Conservation (phyloP, 2,888 invertebrate genomes). For the Caenorhabditis zanzibari region DNA sequence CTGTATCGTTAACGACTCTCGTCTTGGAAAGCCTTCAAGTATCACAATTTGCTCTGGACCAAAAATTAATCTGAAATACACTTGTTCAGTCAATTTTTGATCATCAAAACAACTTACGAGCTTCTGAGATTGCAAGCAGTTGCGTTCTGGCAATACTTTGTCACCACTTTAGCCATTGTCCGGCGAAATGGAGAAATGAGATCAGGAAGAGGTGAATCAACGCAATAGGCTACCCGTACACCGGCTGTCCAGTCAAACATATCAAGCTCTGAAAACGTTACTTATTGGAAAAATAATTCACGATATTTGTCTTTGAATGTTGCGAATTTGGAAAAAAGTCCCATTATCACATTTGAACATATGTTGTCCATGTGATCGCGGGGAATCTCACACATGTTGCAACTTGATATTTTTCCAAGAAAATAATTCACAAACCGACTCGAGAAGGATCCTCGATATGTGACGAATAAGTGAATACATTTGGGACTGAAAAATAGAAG, state of each 20-base stretch:
- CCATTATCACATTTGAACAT: constrained; percentile 16
- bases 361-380: constrained; percentile 7
- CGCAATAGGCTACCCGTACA: constrained; percentile 78
- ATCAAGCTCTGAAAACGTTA: constrained; percentile 73
- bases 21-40: constrained; percentile 79
- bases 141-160: constrained; percentile 79
- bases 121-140: constrained; percentile 78
- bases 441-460: constrained; percentile 67
- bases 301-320: not conserved
- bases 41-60: constrained; percentile 78
- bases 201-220: constrained; percentile 77
- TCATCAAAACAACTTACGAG: constrained; percentile 69
- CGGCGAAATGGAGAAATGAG: constrained; percentile 78
- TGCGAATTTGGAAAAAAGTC: not conserved
- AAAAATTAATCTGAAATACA: constrained; percentile 73
- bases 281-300: not conserved
- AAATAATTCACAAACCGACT: constrained; percentile 40
- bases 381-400: constrained; percentile 14
- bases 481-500: constrained; percentile 31
- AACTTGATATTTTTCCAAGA: not conserved
- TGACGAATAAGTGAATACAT: constrained; percentile 61
- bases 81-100: not conserved
- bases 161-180: constrained; percentile 77
- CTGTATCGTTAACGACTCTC: constrained; percentile 76
- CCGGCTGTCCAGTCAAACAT: constrained; percentile 81